These are phyloP conservation scores for Cephus spinipes DNA, from an alignment of 2,888 invertebrate species.

Conservation along the genomic window DNA sequence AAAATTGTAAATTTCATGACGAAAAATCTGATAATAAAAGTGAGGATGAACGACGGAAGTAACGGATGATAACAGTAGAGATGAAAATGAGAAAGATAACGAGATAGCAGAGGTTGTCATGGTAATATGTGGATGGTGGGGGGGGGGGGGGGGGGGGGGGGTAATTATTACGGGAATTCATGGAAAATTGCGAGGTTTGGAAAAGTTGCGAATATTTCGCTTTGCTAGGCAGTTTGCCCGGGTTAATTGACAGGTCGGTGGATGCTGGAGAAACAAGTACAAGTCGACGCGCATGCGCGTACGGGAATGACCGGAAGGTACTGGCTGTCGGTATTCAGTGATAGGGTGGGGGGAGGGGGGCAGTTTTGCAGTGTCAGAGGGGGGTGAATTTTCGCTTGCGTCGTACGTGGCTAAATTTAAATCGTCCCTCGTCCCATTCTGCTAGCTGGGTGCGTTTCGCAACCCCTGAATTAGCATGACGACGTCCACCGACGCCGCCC, in stretches of 20 bases:
- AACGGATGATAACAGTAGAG: not conserved
- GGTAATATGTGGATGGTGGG: not conserved
- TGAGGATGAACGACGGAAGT: not conserved
- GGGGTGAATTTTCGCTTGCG: not conserved
- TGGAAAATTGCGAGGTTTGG: not conserved
- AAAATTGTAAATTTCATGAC: not conserved
- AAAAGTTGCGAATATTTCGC: slow-evolving; percentile 6
- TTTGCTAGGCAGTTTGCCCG: not conserved
- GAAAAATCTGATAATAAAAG: not conserved
- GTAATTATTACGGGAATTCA: not conserved
- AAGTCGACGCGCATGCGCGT: not conserved
- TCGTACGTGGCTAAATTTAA: not conserved
- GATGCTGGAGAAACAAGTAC: not conserved
- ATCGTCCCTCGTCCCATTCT: not conserved
- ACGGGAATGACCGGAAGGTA: not conserved
- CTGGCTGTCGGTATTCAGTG: not conserved
- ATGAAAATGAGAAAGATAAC: not conserved
- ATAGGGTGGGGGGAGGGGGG: not conserved
- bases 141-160: not conserved
- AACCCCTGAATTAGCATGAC: not conserved
- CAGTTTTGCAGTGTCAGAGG: not conserved
- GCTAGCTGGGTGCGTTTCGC: not conserved
- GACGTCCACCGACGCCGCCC: not conserved
- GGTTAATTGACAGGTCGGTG: slow-evolving; percentile 5
- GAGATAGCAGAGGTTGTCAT: not conserved